Evolutionary conservation across 2,113 vertebrate genomes (phyloP).

Genomic region (Heloderma charlesbogerti): DNA sequence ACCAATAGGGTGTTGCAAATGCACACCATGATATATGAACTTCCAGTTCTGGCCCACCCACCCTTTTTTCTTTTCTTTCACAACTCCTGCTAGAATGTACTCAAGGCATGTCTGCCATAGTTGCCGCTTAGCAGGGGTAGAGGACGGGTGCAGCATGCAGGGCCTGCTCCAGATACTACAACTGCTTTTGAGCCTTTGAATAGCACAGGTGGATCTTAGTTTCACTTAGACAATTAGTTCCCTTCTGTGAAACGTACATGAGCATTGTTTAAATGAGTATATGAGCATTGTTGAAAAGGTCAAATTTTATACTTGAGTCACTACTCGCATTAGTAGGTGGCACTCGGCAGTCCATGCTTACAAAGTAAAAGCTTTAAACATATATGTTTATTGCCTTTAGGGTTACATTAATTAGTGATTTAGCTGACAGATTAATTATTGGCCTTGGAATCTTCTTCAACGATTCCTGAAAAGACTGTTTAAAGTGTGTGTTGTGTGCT

Average conservation of each 20-base stretch:
- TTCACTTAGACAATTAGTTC: neutral
- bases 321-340: slow-evolving; percentile 31
- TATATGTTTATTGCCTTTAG: neutral
- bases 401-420: slow-evolving; percentile 28
- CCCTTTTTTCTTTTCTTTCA: no score
- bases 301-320: slow-evolving; percentile 7
- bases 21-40: neutral
- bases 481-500: slow-evolving; percentile 3
- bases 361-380: slow-evolving; percentile 36
- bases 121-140: neutral
- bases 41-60: neutral
- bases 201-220: neutral
- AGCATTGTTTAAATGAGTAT: neutral
- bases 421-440: slow-evolving; percentile 28
- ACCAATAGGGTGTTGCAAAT: neutral
- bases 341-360: neutral
- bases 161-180: neutral
- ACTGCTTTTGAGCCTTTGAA: neutral
- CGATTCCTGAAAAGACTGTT: slow-evolving; percentile 19
- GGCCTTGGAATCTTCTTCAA: neutral
- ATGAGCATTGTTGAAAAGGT: slow-evolving; percentile 32
- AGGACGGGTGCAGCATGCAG: neutral
- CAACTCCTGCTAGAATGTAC: neutral
- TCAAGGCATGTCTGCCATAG: neutral
- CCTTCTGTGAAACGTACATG: neutral